A percentile compares a stretch with the other conserved stretches of the same genome.
Evolutionary conservation across 1,140 invertebrate species (phyloP).

Genomic region (Aethina tumida): DNA sequence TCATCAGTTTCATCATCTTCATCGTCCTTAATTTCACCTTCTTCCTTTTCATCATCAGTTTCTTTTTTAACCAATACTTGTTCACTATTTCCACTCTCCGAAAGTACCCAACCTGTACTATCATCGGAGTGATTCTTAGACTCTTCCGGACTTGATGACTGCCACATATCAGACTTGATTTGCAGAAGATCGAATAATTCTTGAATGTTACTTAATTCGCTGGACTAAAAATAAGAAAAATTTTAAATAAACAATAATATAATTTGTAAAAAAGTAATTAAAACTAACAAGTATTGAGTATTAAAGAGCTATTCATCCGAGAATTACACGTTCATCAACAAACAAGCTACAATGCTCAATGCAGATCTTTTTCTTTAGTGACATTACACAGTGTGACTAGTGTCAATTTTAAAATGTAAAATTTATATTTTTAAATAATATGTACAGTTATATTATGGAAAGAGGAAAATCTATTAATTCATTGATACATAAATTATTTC

Average conservation of each 20-base stretch:
- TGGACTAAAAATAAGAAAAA: slow-evolving; percentile 49
- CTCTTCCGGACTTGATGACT: slow-evolving; percentile 39
- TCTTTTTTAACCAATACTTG: slow-evolving; percentile 52
- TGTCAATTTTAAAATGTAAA: no score
- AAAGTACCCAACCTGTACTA: slow-evolving; percentile 45
- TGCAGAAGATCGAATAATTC: slow-evolving; percentile 71
- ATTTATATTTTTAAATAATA: no score
- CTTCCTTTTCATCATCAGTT: slow-evolving; percentile 34
- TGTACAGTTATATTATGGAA: no score
- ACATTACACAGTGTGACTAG: no score
- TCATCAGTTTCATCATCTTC: slow-evolving; percentile 24
- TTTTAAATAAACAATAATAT: background rate
- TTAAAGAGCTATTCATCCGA: no score
- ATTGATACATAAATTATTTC: no score
- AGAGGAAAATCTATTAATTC: no score
- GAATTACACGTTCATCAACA: no score
- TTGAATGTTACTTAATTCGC: slow-evolving; percentile 68
- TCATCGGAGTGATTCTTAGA: slow-evolving; percentile 42
- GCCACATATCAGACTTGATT: slow-evolving; percentile 70
- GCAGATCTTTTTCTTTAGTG: no score
- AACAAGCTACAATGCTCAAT: no score
- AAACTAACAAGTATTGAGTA: no score
- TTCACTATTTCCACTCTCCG: slow-evolving; percentile 42
- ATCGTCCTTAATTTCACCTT: slow-evolving; percentile 33
- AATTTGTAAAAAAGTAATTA: no score